Percentiles rank a stretch among this genome's conserved stretches.
phyloP scores from a whole-genome alignment of 2,113 vertebrate species.

The Alligator sinensis region DNA sequence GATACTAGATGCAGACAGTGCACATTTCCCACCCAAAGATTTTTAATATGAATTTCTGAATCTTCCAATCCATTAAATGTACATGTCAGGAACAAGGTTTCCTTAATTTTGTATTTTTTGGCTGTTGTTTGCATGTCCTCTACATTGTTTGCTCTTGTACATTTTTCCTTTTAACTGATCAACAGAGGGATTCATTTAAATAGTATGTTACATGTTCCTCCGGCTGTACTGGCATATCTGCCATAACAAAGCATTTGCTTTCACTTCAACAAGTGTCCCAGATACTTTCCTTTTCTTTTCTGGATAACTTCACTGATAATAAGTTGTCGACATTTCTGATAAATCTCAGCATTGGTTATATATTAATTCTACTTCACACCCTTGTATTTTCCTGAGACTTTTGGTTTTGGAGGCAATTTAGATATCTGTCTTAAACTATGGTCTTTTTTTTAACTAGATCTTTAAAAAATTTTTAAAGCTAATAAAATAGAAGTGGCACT shows the following conservation, averaged over 20 bases:
- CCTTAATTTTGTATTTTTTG: not conserved
- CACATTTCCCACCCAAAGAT: not conserved
- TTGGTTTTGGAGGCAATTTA: not conserved
- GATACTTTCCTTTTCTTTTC: not conserved
- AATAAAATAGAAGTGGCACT: not conserved
- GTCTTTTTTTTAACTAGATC: too few relatives aligned
- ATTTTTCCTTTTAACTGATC: not conserved
- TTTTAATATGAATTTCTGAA: not conserved
- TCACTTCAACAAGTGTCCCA: not conserved
- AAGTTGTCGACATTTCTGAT: not conserved
- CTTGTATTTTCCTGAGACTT: not conserved
- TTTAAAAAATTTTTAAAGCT: not conserved
- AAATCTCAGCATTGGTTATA: not conserved
- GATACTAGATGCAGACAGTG: not conserved
- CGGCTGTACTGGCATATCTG: not conserved
- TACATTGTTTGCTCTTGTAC: not conserved
- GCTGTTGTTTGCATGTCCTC: not conserved
- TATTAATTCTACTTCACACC: not conserved
- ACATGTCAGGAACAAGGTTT: rapidly evolving
- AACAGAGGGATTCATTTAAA: rapidly evolving
- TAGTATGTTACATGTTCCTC: not conserved
- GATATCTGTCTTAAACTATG: not conserved
- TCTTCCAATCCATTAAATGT: not conserved
- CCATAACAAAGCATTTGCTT: not conserved
- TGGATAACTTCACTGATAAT: not conserved